Evolutionary conservation across 2,888 invertebrate species (phyloP), one percentile per base, ranked within the genome.

Genomic region (Silvanus unidentatus): DNA sequence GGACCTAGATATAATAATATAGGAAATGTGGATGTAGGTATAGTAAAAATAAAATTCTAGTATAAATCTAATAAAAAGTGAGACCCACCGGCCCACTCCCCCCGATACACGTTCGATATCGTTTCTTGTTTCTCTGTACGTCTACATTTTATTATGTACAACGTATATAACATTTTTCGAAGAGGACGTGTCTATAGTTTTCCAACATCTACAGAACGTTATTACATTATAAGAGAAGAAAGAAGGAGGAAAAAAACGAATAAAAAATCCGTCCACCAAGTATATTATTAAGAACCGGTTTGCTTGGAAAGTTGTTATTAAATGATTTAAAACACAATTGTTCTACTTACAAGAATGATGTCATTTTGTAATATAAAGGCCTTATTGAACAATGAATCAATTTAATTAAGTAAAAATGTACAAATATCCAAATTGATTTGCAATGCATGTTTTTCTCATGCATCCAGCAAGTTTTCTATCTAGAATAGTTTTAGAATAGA

Each of bases 311-410:
- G 63, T 63, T 60, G 63, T 65, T 64, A 66, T 64, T 64, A 66
- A 65, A 66, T 61, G 63, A 64, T 64, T 64, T 63, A 63, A 62
- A 60, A 58, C 59, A 60, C 63, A 63, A 63, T 66, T 64, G 66
- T 66, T 64, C 66, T 59, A 65, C 64, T 62, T 66, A 63, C 52
- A 58, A 57, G 63, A 65, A 63, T 66, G 62, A 65, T 65, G 63
- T 63, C 65, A 63, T 64, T 64, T 22, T 22, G 8, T 22, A 22
- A 22, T 22, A 63, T 53, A 52, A 47, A 54, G 52, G 57, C 54
- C 51, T 57, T 59, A 60, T 57, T 57, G 55, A 57, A 57, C 50
- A 52, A 53, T 29, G 46, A 42, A 45, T 30, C 45, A 48, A 54
- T 54, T 48, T 48, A 45, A 46, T 22, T 22, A 22, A 22, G 8